phyloP scores from a whole-genome alignment of 1,140 invertebrate genomes.

The Trinorchestia longiramus region DNA sequence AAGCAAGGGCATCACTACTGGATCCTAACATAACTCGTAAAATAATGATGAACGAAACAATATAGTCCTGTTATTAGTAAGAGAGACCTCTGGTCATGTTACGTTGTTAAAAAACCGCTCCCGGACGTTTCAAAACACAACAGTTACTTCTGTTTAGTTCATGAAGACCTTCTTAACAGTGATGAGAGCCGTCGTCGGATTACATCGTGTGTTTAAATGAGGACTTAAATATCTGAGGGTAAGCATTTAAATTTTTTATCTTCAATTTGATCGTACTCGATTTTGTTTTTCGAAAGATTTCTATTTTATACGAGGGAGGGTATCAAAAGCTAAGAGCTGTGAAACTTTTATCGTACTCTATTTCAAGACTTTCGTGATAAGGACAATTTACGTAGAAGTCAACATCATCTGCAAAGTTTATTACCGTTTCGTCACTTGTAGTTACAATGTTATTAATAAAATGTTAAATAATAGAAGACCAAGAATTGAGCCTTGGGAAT shows the following conservation, averaged over 20 bases:
- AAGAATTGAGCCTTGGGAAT: no score
- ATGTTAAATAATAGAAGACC: no score
- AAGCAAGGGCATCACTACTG: not conserved
- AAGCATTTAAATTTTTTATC: no score
- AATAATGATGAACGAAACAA: not conserved
- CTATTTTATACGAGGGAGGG: not conserved
- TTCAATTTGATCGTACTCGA: not conserved
- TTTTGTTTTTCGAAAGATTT: not conserved
- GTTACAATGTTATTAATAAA: no score
- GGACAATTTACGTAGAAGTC: no score
- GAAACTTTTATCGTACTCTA: no score
- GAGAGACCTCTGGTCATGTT: not conserved
- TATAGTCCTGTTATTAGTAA: not conserved
- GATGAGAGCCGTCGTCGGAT: no score
- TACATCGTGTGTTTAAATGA: not conserved
- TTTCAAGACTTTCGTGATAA: no score
- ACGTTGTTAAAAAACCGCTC: not conserved
- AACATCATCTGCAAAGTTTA: no score
- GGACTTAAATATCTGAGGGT: no score
- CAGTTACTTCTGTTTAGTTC: not conserved
- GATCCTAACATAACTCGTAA: not conserved
- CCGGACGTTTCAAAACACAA: not conserved
- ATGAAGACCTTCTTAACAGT: not conserved
- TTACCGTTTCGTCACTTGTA: no score
- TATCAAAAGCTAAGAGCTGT: not conserved